phyloP scores from a whole-genome alignment of 2,113 vertebrate species.

The Alexandromys fortis region DNA sequence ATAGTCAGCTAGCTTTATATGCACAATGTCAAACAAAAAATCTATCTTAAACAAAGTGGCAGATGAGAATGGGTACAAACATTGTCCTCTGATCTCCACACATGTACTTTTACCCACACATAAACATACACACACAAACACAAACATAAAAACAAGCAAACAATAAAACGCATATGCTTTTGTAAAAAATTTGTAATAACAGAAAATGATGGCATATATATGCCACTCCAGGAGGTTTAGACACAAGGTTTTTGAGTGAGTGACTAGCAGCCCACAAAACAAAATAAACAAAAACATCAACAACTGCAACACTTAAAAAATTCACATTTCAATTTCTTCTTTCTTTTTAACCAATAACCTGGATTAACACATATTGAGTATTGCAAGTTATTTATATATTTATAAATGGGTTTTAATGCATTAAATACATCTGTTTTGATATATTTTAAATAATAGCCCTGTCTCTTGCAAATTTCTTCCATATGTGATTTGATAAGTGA shows the following conservation, averaged over 20 bases:
- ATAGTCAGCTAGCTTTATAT: not conserved
- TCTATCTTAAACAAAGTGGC: not conserved
- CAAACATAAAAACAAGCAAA: not conserved
- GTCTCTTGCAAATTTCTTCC: not conserved
- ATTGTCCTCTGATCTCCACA: not conserved
- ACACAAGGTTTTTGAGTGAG: no score
- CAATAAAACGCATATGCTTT: not conserved
- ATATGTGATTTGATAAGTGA: not conserved
- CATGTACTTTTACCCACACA: not conserved
- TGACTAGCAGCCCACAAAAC: not conserved
- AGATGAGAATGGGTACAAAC: not conserved
- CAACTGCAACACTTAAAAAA: not conserved
- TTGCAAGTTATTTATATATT: not conserved
- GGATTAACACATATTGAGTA: not conserved
- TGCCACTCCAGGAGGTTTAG: not conserved
- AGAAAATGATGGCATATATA: no score
- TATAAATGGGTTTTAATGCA: not conserved
- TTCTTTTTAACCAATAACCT: not conserved
- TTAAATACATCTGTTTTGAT: not conserved
- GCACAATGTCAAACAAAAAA: not conserved
- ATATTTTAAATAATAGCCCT: not conserved
- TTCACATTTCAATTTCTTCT: not conserved
- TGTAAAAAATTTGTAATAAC: not conserved
- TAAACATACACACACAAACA: not conserved
- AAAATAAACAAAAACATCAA: not conserved